Evolutionary conservation across 2,888 invertebrate species (phyloP), one percentile per base, ranked within the genome.

Genomic region (Acrobasis suavella): DNA sequence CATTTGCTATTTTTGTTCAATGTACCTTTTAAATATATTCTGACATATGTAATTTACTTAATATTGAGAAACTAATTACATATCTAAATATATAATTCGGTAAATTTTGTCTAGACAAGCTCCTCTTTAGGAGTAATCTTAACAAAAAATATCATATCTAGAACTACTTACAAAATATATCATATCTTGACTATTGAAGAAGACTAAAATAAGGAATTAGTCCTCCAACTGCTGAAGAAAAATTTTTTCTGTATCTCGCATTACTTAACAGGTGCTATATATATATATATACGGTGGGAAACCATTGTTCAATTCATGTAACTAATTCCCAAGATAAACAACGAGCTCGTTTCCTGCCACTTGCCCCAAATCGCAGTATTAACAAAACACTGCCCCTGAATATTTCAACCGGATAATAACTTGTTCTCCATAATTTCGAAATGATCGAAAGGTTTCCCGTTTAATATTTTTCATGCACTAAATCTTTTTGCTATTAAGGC

Each of bases 331-430:
- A 56, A 56, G 16, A 42, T 14, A 12, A 12, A 16, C 16, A 22
- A 22, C n/a, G 9, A 9, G 38, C 9, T 39, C 12, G 7, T 17
- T 22, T 78, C 73, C 72, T 67, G 73, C 72, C 74, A 72, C 72
- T 78, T 81, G 76, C 70, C 72, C 73, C 63, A 79, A 83, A 83
- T 77, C 77, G 73, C 67, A 72, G 62, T 71, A 85, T 88, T 87
- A 85, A 78, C 87, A 88, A 87, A 87, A 81, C 73, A 80, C 78
- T 81, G 77, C 65, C 73, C 68, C 81, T 86, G 80, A 83, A 85
- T 87, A 80, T 82, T 85, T 83, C 78, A 82, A 79, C 65, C 67
- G 71, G 71, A 76, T 72, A 74, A 73, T 76, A 72, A 71, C 32
- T 49, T 50, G 58, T 64, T 64, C 64, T 62, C 39, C 49, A 50